Evolutionary conservation across 2,888 invertebrate genomes (phyloP), one percentile per base, ranked within the genome.

Genomic region (Seira musarum): DNA sequence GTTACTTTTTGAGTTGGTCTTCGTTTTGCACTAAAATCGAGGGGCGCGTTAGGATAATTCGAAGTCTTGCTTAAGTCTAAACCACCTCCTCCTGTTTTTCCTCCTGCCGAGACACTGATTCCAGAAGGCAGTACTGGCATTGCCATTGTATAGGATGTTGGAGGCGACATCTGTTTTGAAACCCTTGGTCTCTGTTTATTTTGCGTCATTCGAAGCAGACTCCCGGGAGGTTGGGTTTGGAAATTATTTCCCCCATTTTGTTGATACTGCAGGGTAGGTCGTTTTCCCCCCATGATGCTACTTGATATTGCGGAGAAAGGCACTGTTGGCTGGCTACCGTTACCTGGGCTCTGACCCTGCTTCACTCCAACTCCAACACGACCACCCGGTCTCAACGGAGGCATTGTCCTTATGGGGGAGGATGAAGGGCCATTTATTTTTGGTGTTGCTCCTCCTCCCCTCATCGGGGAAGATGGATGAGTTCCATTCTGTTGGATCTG

Each of bases 41-140:
- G 2, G 8, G 60, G 5, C 1, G 19, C 22, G 17, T 70, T 77
- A 0, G 73, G 63, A 13, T 69, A 61, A 60, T 74, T 76, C 49
- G 72, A 68, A 65, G 67, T 69, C 25, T 71, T 65, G 8, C 24
- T 53, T 21, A 64, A 24, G n/a, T 68, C 68, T 8, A 49, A n/a
- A 24, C 64, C 19, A 24, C 30, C 65, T n/a, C 30, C 25, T 30
- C 21, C 61, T 6, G 35, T 25, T 21, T 63, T 69, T 1, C 19
- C 17, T 17, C 81, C 77, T 17, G 82, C 40, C 10, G 78, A 78
- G 17, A 82, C 78, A 53, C 82, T 82, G 13, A 82, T 82, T 17
- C 82, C 82, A 8, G 82, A 78, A n/a, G 82, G 82, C 15, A 82
- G 63, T 2, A 70, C 65, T 22, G 82, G 82, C 61, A 82, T 78